Base-by-base conservation (phyloP, 1,140 invertebrate genomes). In the Pachyrhynchus sulphureomaculatus region DNA sequence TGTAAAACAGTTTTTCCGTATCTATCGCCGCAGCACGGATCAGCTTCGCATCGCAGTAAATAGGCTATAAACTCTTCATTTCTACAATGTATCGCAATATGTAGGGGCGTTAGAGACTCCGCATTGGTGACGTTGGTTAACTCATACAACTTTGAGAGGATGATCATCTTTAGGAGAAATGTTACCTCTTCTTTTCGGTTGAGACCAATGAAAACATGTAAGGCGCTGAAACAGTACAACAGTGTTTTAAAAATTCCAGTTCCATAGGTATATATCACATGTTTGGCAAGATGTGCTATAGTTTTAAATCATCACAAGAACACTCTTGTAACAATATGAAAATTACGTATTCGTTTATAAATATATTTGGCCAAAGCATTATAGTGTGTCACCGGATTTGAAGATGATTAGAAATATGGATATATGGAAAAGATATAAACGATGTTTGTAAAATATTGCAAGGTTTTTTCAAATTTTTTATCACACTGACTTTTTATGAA, bases 1-100 rank as follows among this genome's bases (percentile, higher is more conserved):
- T 86, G 82, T 20, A 85, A 62, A 0, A 81, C 71, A 12, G 79
- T 83, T 39, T 77, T 77, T 2, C 79, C 79, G 13, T 77, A 62
- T 13, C 72, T 68, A 67, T 85, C 82, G 17, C 73, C 66, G 24
- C 72, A 64, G 52, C 80, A 81, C 34, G 81, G 73, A 75, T 81
- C 77, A 5, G 82, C 82, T 6, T 78, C 75, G 37, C 77, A 68
- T 17, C 65, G 45, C 17, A 82, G 54, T 29, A 82, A 67, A 33
- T 55, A 48, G 9, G 33, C 32, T 5, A 68, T 60, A 72, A 78
- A 62, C 51, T 70, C 51, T 66, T 65, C 55, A 69, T 68, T 53
- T 69, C 70, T 47, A 67, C 52, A 55, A 68, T 53, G 9, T 42
- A 63, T 59, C 6, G 66, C 54, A 15, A 62, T 55, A 59, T 75